A percentile compares a stretch with the other conserved stretches of the same genome.
Conservation (phyloP, 2,888 invertebrate genomes). For the Drosophila imparisetae region DNA sequence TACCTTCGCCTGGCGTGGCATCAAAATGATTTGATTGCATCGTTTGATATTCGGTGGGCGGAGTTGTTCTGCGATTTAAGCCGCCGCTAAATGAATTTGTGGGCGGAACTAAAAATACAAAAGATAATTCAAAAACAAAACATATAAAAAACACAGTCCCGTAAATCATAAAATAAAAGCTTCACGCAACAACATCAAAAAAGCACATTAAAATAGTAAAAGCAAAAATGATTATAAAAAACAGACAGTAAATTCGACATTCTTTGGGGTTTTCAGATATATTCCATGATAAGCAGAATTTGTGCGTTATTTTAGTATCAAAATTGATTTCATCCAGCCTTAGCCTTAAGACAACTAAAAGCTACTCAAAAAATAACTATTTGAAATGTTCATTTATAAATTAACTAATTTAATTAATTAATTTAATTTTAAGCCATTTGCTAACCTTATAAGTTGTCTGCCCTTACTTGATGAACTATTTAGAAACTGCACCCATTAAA, state of each 20-base stretch:
- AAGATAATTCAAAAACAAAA: slow-evolving; percentile 27
- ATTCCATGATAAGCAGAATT: background rate
- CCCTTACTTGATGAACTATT: background rate
- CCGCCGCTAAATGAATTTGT: slow-evolving; percentile 75
- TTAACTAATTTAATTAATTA: background rate
- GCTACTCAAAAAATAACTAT: background rate
- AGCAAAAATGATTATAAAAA: slow-evolving; percentile 2
- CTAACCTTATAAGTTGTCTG: background rate
- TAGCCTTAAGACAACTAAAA: background rate
- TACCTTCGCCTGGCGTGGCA: slow-evolving; percentile 82
- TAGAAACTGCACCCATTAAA: background rate
- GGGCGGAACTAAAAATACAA: slow-evolving; percentile 76
- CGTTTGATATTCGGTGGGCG: slow-evolving; percentile 81
- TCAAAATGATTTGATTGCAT: slow-evolving; percentile 75
- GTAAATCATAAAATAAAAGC: slow-evolving; percentile 11
- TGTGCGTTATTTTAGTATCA: background rate
- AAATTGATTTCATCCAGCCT: background rate
- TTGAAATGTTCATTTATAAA: background rate
- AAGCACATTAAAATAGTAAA: slow-evolving; percentile 7
- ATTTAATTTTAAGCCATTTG: background rate
- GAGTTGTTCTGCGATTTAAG: slow-evolving; percentile 77
- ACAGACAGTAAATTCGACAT: background rate
- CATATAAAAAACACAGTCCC: slow-evolving; percentile 4
- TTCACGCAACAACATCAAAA: slow-evolving; percentile 15
- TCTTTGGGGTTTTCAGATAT: background rate